Evolutionary conservation across 2,888 invertebrate genomes (phyloP).

Genomic region (Callyntrura guangdongensis): DNA sequence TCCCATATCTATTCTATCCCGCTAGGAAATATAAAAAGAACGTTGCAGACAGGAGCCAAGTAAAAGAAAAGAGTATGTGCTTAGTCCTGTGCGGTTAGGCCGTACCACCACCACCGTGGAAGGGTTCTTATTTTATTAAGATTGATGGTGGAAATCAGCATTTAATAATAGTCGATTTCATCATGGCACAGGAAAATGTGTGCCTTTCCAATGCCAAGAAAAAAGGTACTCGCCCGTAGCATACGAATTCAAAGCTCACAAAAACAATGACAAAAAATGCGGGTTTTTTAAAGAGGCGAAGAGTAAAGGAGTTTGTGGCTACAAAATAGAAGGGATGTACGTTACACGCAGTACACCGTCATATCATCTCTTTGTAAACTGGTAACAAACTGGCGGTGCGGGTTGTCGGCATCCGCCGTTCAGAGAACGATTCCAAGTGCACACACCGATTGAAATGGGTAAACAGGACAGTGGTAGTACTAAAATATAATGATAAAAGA

Average conservation of each 20-base stretch:
- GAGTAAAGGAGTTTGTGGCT: background rate
- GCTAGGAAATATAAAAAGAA: background rate
- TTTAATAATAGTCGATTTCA: slow-evolving; percentile 63
- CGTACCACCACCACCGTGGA: background rate
- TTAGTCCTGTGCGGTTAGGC: background rate
- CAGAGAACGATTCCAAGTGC: background rate
- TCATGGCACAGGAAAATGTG: background rate
- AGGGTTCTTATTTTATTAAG: slow-evolving; percentile 61
- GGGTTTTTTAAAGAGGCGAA: background rate
- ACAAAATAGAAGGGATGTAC: background rate
- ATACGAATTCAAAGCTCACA: background rate
- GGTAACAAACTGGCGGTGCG: background rate
- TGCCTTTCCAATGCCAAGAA: background rate
- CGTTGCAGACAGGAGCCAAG: background rate
- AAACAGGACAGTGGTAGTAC: background rate
- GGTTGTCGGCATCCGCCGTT: background rate
- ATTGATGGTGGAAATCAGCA: slow-evolving; percentile 64
- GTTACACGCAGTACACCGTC: no score
- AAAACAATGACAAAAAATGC: background rate
- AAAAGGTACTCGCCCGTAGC: background rate
- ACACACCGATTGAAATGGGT: background rate
- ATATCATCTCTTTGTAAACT: no score
- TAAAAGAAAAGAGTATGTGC: background rate
- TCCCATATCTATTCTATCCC: no score
- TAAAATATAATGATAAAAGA: background rate